phyloP scores from a whole-genome alignment of 2,797 vertebrate genomes.

The Chiloscyllium punctatum region DNA sequence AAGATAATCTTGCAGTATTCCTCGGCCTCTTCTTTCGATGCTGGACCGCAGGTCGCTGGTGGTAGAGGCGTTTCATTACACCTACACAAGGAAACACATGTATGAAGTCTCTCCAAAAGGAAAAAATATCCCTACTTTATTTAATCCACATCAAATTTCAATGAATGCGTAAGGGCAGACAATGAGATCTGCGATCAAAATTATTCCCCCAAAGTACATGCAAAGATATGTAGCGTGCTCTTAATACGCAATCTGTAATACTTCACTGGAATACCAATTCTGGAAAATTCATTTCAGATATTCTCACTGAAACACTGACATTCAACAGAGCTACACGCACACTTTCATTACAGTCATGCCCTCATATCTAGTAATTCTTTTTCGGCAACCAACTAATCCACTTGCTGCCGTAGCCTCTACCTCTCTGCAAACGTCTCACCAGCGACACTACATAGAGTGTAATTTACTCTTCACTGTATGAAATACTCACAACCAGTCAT shows the following conservation, averaged over 20 bases:
- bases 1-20: slow-evolving; percentile 48
- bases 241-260: not conserved
- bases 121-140: too few species aligned
- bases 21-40: slow-evolving; percentile 49
- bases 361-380: not conserved
- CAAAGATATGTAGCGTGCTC: not conserved
- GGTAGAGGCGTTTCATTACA: slow-evolving; percentile 53
- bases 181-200: not conserved
- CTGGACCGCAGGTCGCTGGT: slow-evolving; percentile 50
- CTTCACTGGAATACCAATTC: not conserved
- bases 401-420: too few species aligned
- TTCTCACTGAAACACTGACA: not conserved
- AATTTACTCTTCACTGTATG: not conserved
- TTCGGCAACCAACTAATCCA: not conserved
- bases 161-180: not conserved
- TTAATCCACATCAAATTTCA: not conserved
- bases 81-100: slow-evolving; percentile 33
- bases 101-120: not conserved
- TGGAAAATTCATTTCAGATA: not conserved
- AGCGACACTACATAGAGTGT: not conserved
- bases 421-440: not conserved
- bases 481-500: slow-evolving; percentile 56
- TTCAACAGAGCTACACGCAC: not conserved
- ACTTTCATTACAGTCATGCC: not conserved
- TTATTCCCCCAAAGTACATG: not conserved